Base-by-base conservation (phyloP, 2,888 invertebrate species). In the Harpalus rubripes region DNA sequence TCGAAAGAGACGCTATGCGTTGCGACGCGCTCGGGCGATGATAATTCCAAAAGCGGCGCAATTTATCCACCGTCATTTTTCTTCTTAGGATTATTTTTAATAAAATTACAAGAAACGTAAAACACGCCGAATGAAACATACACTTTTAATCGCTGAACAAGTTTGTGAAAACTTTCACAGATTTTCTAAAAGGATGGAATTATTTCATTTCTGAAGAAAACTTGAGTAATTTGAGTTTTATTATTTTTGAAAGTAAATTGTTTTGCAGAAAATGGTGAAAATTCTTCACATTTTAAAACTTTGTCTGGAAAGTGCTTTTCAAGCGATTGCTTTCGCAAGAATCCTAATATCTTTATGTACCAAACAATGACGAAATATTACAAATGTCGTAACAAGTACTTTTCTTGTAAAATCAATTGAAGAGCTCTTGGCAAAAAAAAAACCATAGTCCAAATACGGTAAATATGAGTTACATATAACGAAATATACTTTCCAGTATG, bases 161-260 rank as follows among this genome's bases (percentile, higher is more conserved):
- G 68, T 81, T 81, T 65, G 65, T 32, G 65, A 52, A 65, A 81
- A 81, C 81, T 81, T 81, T 81, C 16, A 63, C 18, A 65, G 81
- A 81, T 65, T 80, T 74, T 80, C 6, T 81, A 81, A 56, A 65
- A 68, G 39, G 81, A 81, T 58, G 65, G 74, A 72, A 82, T 82
- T 74, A 82, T 72, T 72, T 72, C 72, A 82, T 82, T 82, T 72
- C 59, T 39, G 72, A 32, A 39, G 56, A 41, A 82, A 74, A 58
- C 58, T 82, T 58, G 72, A 72, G 72, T 82, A 82, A 72, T 82
- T 82, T 72, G 56, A 82, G 72, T 82, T 82, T 82, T 82, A 82
- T 82, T 74, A 82, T 82, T 82, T 82, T 72, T 22, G 41, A 72
- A 82, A 82, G 82, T 72, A 81, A 82, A 82, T 82, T 82, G 82